Evolutionary conservation across 2,113 vertebrate species (phyloP).

Genomic region (Hypocryptadius cinnamomeus): DNA sequence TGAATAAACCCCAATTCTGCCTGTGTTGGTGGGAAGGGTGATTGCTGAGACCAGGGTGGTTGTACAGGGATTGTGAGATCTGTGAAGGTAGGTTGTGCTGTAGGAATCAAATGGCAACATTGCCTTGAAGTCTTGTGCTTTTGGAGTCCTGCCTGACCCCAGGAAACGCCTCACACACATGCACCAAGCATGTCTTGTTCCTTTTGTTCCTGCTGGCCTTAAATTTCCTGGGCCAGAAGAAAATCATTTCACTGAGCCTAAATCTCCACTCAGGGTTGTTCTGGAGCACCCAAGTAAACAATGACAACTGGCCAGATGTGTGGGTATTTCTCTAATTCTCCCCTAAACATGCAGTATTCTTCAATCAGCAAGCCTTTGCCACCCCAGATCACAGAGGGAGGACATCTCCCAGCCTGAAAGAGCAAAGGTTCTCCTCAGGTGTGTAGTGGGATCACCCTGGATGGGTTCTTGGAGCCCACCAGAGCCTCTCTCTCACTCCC

Average conservation of each 20-base stretch:
- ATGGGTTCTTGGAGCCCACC: not conserved
- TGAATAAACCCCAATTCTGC: not conserved
- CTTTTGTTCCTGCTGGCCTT: not conserved
- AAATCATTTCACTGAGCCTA: not conserved
- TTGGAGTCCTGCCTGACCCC: not conserved
- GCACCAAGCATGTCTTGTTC: rapidly evolving
- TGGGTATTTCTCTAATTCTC: not conserved
- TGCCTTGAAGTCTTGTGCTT: not conserved
- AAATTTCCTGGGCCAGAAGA: not conserved
- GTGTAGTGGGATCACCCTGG: not conserved
- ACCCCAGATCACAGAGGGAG: not conserved
- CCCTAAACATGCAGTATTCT: not conserved
- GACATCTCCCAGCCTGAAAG: not conserved
- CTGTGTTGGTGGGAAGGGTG: not conserved
- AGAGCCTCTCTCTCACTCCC: not conserved
- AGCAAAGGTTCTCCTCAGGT: not conserved
- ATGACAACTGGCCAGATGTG: not conserved
- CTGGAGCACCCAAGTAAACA: not conserved
- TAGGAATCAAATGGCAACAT: not conserved
- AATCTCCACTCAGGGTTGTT: not conserved
- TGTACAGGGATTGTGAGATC: not conserved
- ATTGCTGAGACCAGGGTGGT: not conserved
- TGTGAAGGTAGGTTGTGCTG: not conserved
- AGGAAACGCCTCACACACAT: not conserved
- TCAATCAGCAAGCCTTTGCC: not conserved